A percentile compares a stretch with the other conserved stretches of the same genome.
phyloP scores from a whole-genome alignment of 2,113 vertebrate species.

The Spilogale gracilis region DNA sequence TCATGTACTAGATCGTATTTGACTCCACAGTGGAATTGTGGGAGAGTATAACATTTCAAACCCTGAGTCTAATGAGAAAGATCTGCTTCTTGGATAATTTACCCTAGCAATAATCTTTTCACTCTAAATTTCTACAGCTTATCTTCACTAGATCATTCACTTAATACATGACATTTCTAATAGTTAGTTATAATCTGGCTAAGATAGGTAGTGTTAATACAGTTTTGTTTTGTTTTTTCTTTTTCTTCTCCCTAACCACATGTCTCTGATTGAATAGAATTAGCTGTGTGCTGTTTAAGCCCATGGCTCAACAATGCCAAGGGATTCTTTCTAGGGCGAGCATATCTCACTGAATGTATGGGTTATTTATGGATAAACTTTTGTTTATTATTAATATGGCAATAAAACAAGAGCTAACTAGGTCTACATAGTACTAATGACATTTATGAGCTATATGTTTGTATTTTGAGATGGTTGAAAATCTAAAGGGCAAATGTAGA shows the following conservation, averaged over 20 bases:
- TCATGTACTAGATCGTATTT: background rate
- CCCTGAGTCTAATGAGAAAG: background rate
- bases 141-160: background rate
- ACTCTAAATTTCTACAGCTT: background rate
- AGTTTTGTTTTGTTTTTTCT: background rate
- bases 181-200: background rate
- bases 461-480: background rate
- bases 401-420: background rate
- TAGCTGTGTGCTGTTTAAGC: background rate
- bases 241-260: background rate
- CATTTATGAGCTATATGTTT: background rate
- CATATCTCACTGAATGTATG: background rate
- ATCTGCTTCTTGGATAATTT: background rate
- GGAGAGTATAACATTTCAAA: background rate
- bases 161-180: background rate
- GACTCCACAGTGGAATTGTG: background rate
- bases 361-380: background rate
- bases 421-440: background rate
- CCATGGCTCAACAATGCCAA: background rate
- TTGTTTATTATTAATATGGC: background rate
- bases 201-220: background rate
- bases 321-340: background rate
- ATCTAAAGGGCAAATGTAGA: background rate
- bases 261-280: background rate
- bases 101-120: background rate